Evolutionary conservation across 2,888 invertebrate species (phyloP), one percentile per base, ranked within the genome.

Genomic region (Cephalotes varians): DNA sequence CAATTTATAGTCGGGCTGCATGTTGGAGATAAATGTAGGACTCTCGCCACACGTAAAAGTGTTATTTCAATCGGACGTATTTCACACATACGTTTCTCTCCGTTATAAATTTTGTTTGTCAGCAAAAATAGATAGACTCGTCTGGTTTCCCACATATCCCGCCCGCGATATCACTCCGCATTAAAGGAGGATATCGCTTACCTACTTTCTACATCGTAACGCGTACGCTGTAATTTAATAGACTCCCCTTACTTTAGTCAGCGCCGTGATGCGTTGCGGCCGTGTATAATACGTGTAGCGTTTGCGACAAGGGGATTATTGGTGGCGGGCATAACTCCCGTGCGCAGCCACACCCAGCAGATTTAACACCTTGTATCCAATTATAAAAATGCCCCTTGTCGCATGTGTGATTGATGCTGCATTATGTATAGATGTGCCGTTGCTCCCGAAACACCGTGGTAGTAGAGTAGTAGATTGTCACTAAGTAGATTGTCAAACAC

Each of bases 311-410:
- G 85, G 88, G 87, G 87, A 90, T 90, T 88, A 90, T 90, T 88
- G 85, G 81, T 85, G 82, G 88, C 83, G 85, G 85, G 86, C 90
- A 87, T 91, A 91, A 91, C 87, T 91, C 87, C 87, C 85, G 85
- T 86, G 88, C 87, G 82, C 86, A 73, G 86, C 91, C 91, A 87
- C 91, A 87, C 90, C 90, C 84, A 90, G 73, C 88, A 88, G 89
- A 91, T 89, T 91, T 90, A 90, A 91, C 91, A 89, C 91, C 90
- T 91, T 88, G 88, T 86, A 91, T 88, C 91, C 89, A 90, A 90
- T 91, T 91, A 91, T 90, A 86, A 90, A 85, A 86, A 86, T 86
- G 81, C 84, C 69, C 84, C 81, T 72, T 87, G 90, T 87, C 88
- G 84, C 88, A 47, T 60, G 56, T 83, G 58, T 85, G 83, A 89